Evolutionary conservation across 2,797 vertebrate species (phyloP).

Genomic region (Crocodylus rhombifer): DNA sequence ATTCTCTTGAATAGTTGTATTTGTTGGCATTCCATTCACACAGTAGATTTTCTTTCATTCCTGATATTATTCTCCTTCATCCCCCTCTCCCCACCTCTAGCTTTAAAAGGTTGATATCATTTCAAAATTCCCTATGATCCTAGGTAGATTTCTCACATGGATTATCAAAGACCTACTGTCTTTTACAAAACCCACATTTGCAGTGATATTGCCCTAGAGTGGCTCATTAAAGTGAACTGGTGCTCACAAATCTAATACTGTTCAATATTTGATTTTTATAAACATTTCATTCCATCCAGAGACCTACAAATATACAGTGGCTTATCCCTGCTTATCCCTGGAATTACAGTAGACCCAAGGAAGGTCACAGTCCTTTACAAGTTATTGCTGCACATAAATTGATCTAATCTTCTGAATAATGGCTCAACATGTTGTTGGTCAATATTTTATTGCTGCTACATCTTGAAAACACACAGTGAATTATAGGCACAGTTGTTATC

Average conservation of each 20-base stretch:
- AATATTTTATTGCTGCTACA: constrained; percentile 74
- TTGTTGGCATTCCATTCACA: neutral
- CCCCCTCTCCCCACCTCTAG: neutral
- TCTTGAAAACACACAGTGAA: constrained; percentile 61
- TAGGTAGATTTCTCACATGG: neutral
- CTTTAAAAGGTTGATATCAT: neutral
- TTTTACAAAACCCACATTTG: constrained; percentile 29
- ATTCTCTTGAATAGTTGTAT: neutral
- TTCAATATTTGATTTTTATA: constrained; percentile 32
- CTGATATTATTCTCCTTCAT: neutral
- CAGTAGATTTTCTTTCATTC: neutral
- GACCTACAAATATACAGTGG: neutral
- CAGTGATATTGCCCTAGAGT: neutral
- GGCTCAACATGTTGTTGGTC: constrained; percentile 59
- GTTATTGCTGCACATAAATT: constrained; percentile 72
- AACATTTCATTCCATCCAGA: constrained; percentile 24
- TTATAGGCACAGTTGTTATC: constrained; percentile 66
- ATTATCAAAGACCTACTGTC: neutral
- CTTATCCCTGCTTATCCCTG: neutral
- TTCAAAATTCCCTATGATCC: neutral
- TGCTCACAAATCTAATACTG: constrained; percentile 17
- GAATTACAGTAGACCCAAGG: constrained; percentile 33
- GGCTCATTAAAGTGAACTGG: neutral
- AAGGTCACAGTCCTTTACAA: constrained; percentile 67
- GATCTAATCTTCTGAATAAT: constrained; percentile 73